Evolutionary conservation across 2,797 vertebrate genomes (phyloP), one percentile per base, ranked within the genome.

Genomic region (Hirundo rustica): DNA sequence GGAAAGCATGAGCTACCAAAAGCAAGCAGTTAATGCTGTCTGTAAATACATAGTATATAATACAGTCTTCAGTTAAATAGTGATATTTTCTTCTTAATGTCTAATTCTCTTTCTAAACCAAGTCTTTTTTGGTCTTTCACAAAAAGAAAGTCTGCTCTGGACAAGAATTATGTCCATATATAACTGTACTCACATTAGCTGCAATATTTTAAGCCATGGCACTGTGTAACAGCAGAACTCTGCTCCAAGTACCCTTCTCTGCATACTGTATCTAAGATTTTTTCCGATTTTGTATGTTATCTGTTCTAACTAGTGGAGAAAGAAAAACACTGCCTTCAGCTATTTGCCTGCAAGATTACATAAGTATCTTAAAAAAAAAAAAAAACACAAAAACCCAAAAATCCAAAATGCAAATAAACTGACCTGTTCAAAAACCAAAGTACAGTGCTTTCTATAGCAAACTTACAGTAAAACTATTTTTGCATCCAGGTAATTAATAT

Each of bases 291-390:
- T 93, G 44, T 36, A 71, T 82, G 66, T 72, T 93, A 89, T 61
- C 77, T 82, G 6, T 89, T 93, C 71, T 85, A 77, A 73, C 34
- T 71, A 84, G 48, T 36, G 16, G 13, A 27, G 36, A 71, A 91
- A 85, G 73, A 25, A 61, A 96, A 92, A 66, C 22, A 84, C 13
- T 66, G 77, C 77, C 88, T 94, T 87, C 85, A 89, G 76, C 88
- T 92, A 90, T 78, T 95, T 79, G 61, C 57, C 89, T 94, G 34
- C 65, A 84, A 95, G 84, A 88, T 97, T 97, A 96, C 65, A 94
- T 94, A 97, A 97, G 89, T 76, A 65, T 91, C 53, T 92, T 57
- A 4, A 16, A 57, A 83, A 76, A 61, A 76, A 61, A 57, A 38
- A 38, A 36, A 36, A 36, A 36, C 36, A 36, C 36, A 36, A 8